Evolutionary conservation across 2,797 vertebrate genomes (phyloP).

Genomic region (Onychomys torridus): DNA sequence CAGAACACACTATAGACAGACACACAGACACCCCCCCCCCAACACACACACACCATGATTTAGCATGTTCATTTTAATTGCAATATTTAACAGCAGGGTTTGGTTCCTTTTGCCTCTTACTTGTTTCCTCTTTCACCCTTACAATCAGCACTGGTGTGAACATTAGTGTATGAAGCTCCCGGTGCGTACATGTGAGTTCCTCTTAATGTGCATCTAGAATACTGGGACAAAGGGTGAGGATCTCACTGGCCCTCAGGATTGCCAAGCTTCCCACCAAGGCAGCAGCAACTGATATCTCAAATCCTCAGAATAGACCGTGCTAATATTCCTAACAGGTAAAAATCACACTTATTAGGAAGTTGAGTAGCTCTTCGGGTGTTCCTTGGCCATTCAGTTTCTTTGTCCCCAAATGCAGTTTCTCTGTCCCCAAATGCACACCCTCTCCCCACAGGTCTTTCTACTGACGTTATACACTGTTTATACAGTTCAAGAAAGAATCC

Average conservation of each 20-base stretch:
- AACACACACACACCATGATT: background rate
- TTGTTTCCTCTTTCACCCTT: background rate
- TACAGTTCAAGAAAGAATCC: background rate
- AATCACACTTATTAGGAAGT: background rate
- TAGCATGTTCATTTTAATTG: conserved; percentile 1
- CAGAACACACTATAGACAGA: background rate
- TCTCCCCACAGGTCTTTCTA: background rate
- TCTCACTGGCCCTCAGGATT: background rate
- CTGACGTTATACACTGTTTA: background rate
- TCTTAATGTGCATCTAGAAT: background rate
- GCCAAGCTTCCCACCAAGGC: background rate
- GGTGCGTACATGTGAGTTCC: background rate
- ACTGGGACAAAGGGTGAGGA: background rate
- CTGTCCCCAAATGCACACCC: background rate
- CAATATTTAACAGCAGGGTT: background rate
- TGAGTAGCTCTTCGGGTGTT: background rate
- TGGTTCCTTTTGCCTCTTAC: background rate
- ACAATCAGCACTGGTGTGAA: background rate
- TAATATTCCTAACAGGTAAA: no score
- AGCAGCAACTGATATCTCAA: background rate
- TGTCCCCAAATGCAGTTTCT: background rate
- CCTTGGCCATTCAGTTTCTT: background rate
- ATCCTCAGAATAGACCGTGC: no score
- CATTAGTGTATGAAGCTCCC: background rate
- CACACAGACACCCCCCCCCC: background rate